Conservation (phyloP, 2,113 vertebrate genomes). For the Hucho hucho region DNA sequence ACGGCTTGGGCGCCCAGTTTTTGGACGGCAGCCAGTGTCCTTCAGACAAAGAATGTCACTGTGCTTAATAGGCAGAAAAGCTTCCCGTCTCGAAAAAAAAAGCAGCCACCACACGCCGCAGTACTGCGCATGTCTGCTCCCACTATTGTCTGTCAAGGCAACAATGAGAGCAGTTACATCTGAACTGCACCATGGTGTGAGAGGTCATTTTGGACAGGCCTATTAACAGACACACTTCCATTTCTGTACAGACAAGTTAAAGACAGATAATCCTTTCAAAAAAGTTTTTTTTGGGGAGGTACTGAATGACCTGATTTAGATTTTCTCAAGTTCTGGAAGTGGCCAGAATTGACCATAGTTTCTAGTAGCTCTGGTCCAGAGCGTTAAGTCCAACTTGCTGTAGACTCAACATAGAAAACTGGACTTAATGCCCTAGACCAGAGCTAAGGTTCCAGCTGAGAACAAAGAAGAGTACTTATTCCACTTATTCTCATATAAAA, state of each 20-base stretch:
- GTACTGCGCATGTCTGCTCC: background rate
- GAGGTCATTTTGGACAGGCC: background rate
- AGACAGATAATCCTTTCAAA: constrained; percentile 13
- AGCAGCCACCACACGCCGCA: background rate
- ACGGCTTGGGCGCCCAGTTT: constrained; percentile 69
- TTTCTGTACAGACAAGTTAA: constrained; percentile 18
- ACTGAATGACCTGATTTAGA: constrained; percentile 27
- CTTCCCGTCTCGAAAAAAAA: constrained; percentile 40
- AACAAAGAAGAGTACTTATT: background rate
- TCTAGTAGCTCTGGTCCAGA: too few species aligned
- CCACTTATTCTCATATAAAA: background rate
- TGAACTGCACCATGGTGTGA: background rate
- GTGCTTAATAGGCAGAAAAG: constrained; percentile 63
- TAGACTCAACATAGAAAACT: too few species aligned
- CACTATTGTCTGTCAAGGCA: constrained; percentile 32
- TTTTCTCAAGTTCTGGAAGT: background rate
- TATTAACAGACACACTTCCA: constrained; percentile 20
- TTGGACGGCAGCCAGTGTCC: constrained; percentile 79
- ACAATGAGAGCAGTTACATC: constrained; percentile 1
- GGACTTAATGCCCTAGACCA: too few species aligned
- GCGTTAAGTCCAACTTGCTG: too few species aligned
- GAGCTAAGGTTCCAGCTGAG: background rate
- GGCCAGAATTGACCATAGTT: background rate
- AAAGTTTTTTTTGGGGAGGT: constrained; percentile 12
- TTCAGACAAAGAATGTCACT: constrained; percentile 79